These are phyloP conservation scores for Miniopterus natalensis DNA, from an alignment of 2,113 vertebrate genomes.

Conservation along the genomic window DNA sequence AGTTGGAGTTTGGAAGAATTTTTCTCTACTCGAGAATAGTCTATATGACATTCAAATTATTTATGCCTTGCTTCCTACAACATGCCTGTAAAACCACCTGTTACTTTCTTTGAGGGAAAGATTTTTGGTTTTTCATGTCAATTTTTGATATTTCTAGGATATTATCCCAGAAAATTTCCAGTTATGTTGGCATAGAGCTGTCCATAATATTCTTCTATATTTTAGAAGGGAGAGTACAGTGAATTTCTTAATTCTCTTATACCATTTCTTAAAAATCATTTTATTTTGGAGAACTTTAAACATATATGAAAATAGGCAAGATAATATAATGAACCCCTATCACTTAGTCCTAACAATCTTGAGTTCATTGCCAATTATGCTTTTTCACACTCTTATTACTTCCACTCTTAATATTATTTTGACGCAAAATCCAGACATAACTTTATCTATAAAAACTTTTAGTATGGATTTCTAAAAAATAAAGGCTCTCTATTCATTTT, in stretches of 20 bases:
- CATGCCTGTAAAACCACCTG: background rate
- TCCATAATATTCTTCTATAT: background rate
- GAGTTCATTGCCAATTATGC: background rate
- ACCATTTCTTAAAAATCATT: background rate
- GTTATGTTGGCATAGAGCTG: background rate
- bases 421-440: background rate
- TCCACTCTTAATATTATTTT: conserved; percentile 3
- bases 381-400: background rate
- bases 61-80: background rate
- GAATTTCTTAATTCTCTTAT: background rate
- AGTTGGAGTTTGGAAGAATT: background rate
- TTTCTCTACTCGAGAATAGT: background rate
- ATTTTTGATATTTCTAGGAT: background rate
- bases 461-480: background rate
- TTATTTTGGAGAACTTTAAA: conserved; percentile 22
- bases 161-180: background rate
- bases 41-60: background rate
- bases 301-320: background rate
- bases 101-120: background rate
- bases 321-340: background rate
- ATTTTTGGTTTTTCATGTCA: background rate
- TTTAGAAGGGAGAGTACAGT: background rate
- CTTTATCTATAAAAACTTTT: background rate
- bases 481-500: background rate
- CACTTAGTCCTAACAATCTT: background rate